phyloP scores from a whole-genome alignment of 2,113 vertebrate species.

The Numenius arquata region DNA sequence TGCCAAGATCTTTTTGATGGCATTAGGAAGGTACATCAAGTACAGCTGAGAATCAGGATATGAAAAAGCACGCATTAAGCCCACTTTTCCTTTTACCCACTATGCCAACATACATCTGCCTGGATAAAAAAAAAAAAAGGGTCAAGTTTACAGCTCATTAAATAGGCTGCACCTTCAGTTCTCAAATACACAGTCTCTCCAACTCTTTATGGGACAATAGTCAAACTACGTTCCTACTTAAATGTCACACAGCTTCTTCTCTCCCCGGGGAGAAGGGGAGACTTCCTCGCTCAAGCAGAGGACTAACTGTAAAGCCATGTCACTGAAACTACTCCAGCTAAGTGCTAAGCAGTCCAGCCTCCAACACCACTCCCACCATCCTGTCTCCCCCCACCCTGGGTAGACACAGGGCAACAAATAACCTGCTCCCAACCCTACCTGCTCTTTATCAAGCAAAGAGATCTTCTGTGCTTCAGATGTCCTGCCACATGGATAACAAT shows the following conservation, averaged over 20 bases:
- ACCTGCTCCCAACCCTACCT: not conserved
- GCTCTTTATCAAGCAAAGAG: not conserved
- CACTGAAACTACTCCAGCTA: not conserved
- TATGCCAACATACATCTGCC: not conserved
- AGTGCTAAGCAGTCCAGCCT: not conserved
- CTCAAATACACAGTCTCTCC: not conserved
- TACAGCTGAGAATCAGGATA: not conserved
- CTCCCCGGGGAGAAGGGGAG: not conserved
- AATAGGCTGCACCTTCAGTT: not conserved
- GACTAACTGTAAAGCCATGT: not conserved
- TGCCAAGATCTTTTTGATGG: not conserved
- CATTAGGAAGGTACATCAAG: not conserved
- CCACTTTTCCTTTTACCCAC: not conserved
- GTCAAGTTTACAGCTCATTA: not conserved
- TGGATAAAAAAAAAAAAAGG: not conserved
- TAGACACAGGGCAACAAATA: fast-evolving
- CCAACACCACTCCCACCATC: not conserved
- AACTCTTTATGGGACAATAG: not conserved
- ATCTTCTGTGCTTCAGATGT: not conserved
- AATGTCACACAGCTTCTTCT: not conserved
- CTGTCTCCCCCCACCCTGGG: not conserved
- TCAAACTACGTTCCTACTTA: not conserved
- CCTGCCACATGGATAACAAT: not conserved
- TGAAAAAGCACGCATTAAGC: not conserved
- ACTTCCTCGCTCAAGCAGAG: not conserved